phyloP scores from a whole-genome alignment of 2,888 invertebrate species.

The Octonoba sinensis region DNA sequence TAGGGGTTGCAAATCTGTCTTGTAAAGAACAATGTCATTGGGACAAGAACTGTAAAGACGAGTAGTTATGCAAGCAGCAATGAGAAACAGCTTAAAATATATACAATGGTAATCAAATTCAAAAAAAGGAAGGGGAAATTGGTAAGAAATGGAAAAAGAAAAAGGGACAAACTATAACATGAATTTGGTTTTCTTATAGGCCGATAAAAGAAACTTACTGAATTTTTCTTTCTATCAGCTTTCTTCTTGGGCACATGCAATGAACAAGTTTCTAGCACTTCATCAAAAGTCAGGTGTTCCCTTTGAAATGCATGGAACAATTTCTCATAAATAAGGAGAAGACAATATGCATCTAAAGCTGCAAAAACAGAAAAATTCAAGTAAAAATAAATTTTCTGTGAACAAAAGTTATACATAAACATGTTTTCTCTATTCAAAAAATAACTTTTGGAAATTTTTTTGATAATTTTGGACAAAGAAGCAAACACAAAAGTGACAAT shows the following conservation, averaged over 20 bases:
- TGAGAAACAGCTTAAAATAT: too few species aligned
- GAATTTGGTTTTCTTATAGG: too few species aligned
- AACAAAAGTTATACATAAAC: neutral
- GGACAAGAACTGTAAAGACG: neutral
- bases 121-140: too few species aligned
- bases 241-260: neutral
- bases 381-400: slow-evolving; percentile 36
- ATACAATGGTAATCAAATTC: too few species aligned
- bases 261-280: slow-evolving; percentile 4
- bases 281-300: slow-evolving; percentile 32
- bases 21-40: neutral
- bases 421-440: too few species aligned
- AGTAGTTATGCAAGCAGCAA: slow-evolving; percentile 1
- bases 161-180: too few species aligned
- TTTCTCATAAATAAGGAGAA: slow-evolving; percentile 83
- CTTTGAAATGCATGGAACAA: slow-evolving; percentile 70
- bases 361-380: slow-evolving; percentile 62
- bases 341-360: slow-evolving; percentile 89
- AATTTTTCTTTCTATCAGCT: neutral
- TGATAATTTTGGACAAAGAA: too few species aligned
- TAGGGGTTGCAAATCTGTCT: neutral
- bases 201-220: neutral
- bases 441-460: too few species aligned
- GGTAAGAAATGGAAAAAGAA: too few species aligned
- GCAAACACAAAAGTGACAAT: too few species aligned